Base-by-base conservation (phyloP, 2,113 vertebrate species). In the Tupaia chinensis region DNA sequence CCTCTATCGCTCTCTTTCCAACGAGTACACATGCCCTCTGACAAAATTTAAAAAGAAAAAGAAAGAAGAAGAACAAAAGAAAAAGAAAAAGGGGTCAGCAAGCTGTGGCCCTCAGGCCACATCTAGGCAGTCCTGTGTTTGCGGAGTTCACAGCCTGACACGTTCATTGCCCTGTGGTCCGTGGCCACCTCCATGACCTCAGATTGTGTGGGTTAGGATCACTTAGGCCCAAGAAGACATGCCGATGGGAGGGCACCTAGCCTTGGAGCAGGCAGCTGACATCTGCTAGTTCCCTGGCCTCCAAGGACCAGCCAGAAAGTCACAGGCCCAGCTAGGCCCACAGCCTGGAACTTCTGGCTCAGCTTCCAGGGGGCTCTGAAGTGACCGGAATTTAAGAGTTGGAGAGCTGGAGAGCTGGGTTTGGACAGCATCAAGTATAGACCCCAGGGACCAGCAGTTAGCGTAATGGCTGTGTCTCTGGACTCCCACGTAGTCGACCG, bases 261-360 rank as follows among this genome's bases (percentile, higher is more conserved):
- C 27, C 69, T 70, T 15, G 15, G n/a, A 70, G 15, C 9, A 82
- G 69, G 70, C 22, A 7, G 5, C 32, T 13, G 4, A 34, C 12
- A 4, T 16, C 2, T n/a, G 56, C 44, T 44, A 44, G 44, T 61
- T 17, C 58, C 34, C 60, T 15, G 34, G 15, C 11, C 34, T 29
- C 68, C 65, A 15, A 19, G 44, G 44, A 5, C 44, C 44, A 44
- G 44, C 44, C 44, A 17, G 61, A 7, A 13, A n/a, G 74, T n/a
- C 56, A 44, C 6, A 17, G 60, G 34, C 0, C 1, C 11, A 29
- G 12, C 25, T 16, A 61, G 56, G 44, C 23, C 77, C 4, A 0
- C 34, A 63, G 54, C 56, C 14, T 44, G 23, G 44, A 8, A 14
- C 44, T 66, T 63, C 89, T 44, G n/a, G 15, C 58, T 56, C 79